Base-by-base conservation (phyloP, 2,797 vertebrate genomes). In the Tenualosa ilisha region DNA sequence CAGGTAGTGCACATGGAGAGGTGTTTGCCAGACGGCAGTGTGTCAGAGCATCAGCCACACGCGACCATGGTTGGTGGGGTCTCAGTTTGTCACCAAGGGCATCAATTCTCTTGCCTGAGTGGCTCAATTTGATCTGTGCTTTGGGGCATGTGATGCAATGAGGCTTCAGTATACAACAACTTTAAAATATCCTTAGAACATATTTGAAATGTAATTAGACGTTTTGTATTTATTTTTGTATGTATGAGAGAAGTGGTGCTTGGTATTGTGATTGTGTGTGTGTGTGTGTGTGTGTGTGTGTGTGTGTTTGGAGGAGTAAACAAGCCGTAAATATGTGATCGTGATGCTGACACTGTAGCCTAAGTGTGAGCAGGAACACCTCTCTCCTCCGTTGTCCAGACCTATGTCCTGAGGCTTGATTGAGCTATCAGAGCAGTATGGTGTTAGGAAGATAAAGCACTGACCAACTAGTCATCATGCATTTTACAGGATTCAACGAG, bases 51-150 rank as follows among this genome's bases (percentile, higher is more conserved):
- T 63, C 4, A 20, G 31, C 12, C 68, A 79, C 37, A 79, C 37
- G 6, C 37, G 17, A 43, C 17, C 72, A 22, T 6, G 37, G 11
- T 40, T 26, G 49, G 51, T 65, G 85, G 84, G 31, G 72, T 56
- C 56, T 61, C 87, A 83, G 84, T 85, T 83, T 86, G 81, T 83
- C 84, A 85, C 85, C 82, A 72, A 65, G 82, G 84, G 68, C 85
- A 85, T 88, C 37, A 54, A 85, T 85, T 84, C 26, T 72, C 82
- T 84, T 85, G 4, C 46, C 31, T 0, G 3, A 84, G 43, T 20
- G 83, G 63, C n/a, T 82, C 83, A 86, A 65, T 61, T 75, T 17
- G 68, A 75, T 75, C 68, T 75, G 26, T 72, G 65, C 26, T 24
- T 24, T 26, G 24, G 63, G 31, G 40, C 68, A 75, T 75, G 56